These are phyloP conservation scores for Mythimna pallens DNA, from an alignment of 2,888 invertebrate species.

Conservation along the genomic window DNA sequence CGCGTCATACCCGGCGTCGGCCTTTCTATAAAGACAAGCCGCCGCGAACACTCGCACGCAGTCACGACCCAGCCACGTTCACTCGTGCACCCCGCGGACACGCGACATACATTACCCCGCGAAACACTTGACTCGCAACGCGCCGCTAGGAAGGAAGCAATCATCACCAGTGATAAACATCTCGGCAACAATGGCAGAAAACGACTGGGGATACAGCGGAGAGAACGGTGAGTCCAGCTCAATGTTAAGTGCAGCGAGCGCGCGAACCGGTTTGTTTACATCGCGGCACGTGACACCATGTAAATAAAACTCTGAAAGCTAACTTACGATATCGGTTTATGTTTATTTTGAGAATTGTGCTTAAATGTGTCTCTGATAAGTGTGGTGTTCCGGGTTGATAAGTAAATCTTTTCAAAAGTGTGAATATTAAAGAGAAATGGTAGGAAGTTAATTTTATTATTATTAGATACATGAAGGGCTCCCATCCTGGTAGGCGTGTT, in stretches of 20 bases:
- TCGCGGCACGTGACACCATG: slow-evolving; percentile 84
- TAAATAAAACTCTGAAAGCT: slow-evolving; percentile 72
- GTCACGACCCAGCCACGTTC: slow-evolving; percentile 85
- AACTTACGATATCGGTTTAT: slow-evolving; percentile 34
- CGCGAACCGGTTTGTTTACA: slow-evolving; percentile 89
- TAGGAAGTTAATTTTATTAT: slow-evolving; percentile 38
- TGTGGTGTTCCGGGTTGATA: slow-evolving; percentile 13
- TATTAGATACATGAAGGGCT: slow-evolving; percentile 26
- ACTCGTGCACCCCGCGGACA: slow-evolving; percentile 81
- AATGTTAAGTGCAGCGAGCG: slow-evolving; percentile 67
- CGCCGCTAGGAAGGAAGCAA: slow-evolving; percentile 63
- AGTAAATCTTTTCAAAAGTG: slow-evolving; percentile 14
- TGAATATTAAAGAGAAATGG: slow-evolving; percentile 9
- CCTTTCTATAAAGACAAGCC: slow-evolving; percentile 83
- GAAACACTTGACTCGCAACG: slow-evolving; percentile 59
- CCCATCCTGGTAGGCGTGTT: slow-evolving; percentile 42
- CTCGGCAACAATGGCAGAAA: slow-evolving; percentile 82
- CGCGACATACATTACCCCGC: slow-evolving; percentile 73
- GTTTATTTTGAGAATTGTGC: slow-evolving; percentile 7
- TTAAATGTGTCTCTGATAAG: slow-evolving; percentile 29
- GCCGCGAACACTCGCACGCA: slow-evolving; percentile 84
- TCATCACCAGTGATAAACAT: slow-evolving; percentile 67
- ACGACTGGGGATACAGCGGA: slow-evolving; percentile 91
- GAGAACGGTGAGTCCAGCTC: slow-evolving; percentile 89
- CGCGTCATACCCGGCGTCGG: slow-evolving; percentile 67